Evolutionary conservation across 1,140 invertebrate species (phyloP).

Genomic region (Drosophila tropicalis): DNA sequence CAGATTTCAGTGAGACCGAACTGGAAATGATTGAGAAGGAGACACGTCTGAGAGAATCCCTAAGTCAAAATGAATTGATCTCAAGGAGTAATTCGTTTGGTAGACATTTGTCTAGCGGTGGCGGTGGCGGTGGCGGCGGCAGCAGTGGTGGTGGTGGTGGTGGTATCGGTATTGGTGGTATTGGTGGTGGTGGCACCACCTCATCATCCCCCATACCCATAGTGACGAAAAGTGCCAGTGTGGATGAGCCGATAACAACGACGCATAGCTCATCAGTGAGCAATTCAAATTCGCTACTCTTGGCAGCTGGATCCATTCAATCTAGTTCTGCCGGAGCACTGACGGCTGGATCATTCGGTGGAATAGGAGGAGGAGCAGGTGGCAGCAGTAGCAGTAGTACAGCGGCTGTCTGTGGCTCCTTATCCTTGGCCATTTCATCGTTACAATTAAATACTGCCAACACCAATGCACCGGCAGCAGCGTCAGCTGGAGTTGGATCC

Average conservation of each 20-base stretch:
- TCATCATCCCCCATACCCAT: slow-evolving; percentile 82
- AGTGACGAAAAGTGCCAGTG: slow-evolving; percentile 82
- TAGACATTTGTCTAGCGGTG: slow-evolving; percentile 57
- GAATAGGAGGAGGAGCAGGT: slow-evolving; percentile 12
- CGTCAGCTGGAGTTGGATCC: slow-evolving; percentile 16
- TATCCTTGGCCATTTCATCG: slow-evolving; percentile 80
- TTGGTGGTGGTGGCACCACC: slow-evolving; percentile 36
- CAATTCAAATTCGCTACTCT: slow-evolving; percentile 28
- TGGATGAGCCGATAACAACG: slow-evolving; percentile 76
- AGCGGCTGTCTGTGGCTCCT: slow-evolving; percentile 78
- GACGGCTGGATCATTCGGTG: slow-evolving; percentile 42
- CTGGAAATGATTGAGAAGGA: slow-evolving; percentile 85
- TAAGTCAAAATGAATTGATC: slow-evolving; percentile 78
- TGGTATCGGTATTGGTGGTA: neutral
- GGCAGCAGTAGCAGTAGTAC: slow-evolving; percentile 68
- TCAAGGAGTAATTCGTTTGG: slow-evolving; percentile 83
- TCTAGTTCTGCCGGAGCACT: slow-evolving; percentile 49
- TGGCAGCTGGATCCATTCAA: slow-evolving; percentile 43
- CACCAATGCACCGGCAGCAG: slow-evolving; percentile 13
- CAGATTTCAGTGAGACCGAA: slow-evolving; percentile 86
- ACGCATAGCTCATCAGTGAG: slow-evolving; percentile 4
- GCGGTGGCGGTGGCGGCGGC: neutral
- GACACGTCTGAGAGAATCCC: slow-evolving; percentile 74
- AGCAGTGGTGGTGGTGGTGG: neutral
- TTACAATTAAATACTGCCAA: slow-evolving; percentile 68